These are phyloP conservation scores for Phoenicopterus ruber DNA, from an alignment of 2,113 vertebrate genomes.

Conservation along the genomic window DNA sequence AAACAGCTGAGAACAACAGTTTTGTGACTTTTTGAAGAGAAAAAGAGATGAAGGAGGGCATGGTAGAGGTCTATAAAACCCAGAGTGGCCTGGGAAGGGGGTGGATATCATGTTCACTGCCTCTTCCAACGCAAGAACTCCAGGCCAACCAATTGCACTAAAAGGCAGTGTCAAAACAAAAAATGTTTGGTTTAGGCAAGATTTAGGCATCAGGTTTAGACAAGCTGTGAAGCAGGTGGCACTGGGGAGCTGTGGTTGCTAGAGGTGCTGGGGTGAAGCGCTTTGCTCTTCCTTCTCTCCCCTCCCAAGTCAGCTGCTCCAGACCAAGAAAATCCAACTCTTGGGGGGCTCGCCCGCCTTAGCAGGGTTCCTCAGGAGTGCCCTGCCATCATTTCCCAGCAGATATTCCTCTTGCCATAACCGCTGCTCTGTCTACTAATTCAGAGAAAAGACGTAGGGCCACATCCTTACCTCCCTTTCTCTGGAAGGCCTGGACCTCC, in stretches of 20 bases:
- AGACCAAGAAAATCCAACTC: background rate
- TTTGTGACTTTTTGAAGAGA: background rate
- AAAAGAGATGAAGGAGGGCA: background rate
- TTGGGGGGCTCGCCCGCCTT: background rate
- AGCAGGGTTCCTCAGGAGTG: background rate
- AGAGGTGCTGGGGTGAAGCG: background rate
- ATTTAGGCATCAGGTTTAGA: background rate
- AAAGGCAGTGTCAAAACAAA: background rate
- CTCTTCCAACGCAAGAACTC: background rate
- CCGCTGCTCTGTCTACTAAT: background rate
- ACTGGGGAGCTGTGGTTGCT: background rate
- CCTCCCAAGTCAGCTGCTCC: background rate
- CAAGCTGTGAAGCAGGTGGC: background rate
- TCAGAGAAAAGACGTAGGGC: background rate
- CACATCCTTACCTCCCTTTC: background rate
- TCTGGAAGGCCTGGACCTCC: background rate
- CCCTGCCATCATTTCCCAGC: background rate
- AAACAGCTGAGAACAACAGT: background rate
- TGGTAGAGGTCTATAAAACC: background rate
- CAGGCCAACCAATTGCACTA: background rate
- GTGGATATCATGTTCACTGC: background rate
- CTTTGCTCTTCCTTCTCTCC: background rate
- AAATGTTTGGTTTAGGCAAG: background rate
- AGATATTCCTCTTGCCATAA: background rate
- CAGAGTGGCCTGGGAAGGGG: background rate